Conservation (phyloP, 2,888 invertebrate genomes). For the Clepsis dumicolana region DNA sequence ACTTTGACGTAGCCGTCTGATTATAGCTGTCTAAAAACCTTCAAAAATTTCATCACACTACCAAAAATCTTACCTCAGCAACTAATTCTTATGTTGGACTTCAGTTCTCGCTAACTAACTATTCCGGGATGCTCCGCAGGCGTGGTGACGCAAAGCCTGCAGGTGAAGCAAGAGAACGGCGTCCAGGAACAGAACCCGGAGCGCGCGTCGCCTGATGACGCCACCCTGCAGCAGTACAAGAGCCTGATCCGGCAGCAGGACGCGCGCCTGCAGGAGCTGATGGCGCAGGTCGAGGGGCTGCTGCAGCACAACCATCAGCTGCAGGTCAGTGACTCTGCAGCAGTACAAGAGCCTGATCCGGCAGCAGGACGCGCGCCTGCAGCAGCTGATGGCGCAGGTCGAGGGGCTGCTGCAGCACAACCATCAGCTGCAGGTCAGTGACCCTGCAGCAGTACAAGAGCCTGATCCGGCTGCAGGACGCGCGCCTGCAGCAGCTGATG, state of each 20-base stretch:
- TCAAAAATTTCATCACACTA: no score
- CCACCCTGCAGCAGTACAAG: conserved; percentile 92
- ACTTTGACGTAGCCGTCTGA: no score
- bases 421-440: conserved; percentile 61
- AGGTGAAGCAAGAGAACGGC: conserved; percentile 58
- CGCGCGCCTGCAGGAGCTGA: conserved; percentile 84
- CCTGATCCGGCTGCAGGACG: conserved; percentile 96
- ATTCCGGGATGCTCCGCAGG: no score
- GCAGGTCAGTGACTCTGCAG: conserved; percentile 56
- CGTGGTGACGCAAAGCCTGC: conserved; percentile 64
- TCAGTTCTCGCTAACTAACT: no score
- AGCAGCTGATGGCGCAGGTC: conserved; percentile 78
- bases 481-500: conserved; percentile 83
- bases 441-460: conserved; percentile 88
- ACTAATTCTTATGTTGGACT: no score
- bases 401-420: conserved; percentile 68
- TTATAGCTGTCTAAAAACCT: no score
- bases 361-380: conserved; percentile 92
- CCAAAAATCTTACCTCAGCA: no score
- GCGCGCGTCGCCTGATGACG: conserved; percentile 66
- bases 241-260: conserved; percentile 96
- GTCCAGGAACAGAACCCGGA: conserved; percentile 45
- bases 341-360: conserved; percentile 95
- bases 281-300: conserved; percentile 74
- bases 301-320: conserved; percentile 58